Percentiles rank a stretch among this genome's conserved stretches.
Conservation (phyloP, 2,888 invertebrate genomes). For the Trachelus troglodyta region DNA sequence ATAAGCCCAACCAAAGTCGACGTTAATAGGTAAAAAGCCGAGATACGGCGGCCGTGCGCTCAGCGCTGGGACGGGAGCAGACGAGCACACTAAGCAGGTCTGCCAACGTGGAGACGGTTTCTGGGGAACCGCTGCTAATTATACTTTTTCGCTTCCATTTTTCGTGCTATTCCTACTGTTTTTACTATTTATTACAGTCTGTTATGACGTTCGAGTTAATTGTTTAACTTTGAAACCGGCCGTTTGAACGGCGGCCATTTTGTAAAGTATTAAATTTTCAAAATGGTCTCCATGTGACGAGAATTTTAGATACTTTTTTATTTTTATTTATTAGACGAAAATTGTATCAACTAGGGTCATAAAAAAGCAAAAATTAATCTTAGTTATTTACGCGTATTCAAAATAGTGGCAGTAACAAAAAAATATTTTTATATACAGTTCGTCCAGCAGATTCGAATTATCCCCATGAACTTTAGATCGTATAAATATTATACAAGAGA, state of each 20-base stretch:
- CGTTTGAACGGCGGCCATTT: neutral
- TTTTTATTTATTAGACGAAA: neutral
- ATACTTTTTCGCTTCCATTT: neutral
- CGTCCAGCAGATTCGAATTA: neutral
- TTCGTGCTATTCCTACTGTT: neutral
- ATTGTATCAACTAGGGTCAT: neutral
- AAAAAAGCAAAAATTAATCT: neutral
- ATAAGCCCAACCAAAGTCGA: neutral
- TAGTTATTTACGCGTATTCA: neutral
- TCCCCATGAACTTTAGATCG: neutral
- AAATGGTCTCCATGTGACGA: neutral
- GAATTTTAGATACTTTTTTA: neutral
- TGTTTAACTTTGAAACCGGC: neutral
- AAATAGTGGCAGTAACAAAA: neutral
- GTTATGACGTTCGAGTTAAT: neutral
- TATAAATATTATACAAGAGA: neutral
- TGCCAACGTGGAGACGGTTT: conserved; percentile 3
- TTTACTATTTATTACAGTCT: neutral
- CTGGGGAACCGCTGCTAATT: neutral
- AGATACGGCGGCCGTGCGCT: conserved; percentile 1
- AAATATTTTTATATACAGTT: neutral
- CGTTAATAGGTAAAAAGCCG: conserved; percentile 9
- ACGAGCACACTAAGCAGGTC: conserved; percentile 6
- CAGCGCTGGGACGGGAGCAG: neutral
- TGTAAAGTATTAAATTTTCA: neutral